A percentile compares a stretch with the other conserved stretches of the same genome.
Evolutionary conservation across 1,140 invertebrate genomes (phyloP).

Genomic region (Aphelinus certus): DNA sequence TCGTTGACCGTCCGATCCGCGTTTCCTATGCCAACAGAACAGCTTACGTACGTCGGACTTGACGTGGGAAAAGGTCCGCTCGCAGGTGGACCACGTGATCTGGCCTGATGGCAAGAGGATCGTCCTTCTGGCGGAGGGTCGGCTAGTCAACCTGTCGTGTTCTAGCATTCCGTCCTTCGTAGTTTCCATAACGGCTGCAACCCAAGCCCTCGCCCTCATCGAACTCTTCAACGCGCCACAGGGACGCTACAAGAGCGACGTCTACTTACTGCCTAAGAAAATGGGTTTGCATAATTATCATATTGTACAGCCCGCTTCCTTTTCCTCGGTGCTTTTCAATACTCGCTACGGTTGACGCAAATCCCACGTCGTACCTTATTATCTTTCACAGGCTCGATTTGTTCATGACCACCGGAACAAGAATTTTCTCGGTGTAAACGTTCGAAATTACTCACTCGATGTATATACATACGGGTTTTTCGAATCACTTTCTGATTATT

Average conservation of each 20-base stretch:
- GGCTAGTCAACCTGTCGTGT: slow-evolving; percentile 95
- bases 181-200: slow-evolving; percentile 93
- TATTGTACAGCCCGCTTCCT: background rate
- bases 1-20: too few species aligned
- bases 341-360: too few species aligned
- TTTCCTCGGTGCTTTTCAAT: background rate
- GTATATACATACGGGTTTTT: too few species aligned
- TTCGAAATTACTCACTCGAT: too few species aligned
- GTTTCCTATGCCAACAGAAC: slow-evolving; percentile 71
- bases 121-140: slow-evolving; percentile 92
- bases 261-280: slow-evolving; percentile 97
- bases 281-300: slow-evolving; percentile 77
- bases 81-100: slow-evolving; percentile 97
- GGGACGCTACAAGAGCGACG: slow-evolving; percentile 93
- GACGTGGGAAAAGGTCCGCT: slow-evolving; percentile 96
- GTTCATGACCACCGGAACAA: too few species aligned
- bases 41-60: slow-evolving; percentile 92
- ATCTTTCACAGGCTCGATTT: too few species aligned
- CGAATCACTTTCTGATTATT: too few species aligned
- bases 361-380: too few species aligned
- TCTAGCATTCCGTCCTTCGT: slow-evolving; percentile 98
- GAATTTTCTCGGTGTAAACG: too few species aligned
- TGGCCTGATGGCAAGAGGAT: slow-evolving; percentile 94
- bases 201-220: slow-evolving; percentile 94
- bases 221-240: slow-evolving; percentile 95